Evolutionary conservation across 2,113 vertebrate genomes (phyloP).

Genomic region (Limnothrissa miodon): DNA sequence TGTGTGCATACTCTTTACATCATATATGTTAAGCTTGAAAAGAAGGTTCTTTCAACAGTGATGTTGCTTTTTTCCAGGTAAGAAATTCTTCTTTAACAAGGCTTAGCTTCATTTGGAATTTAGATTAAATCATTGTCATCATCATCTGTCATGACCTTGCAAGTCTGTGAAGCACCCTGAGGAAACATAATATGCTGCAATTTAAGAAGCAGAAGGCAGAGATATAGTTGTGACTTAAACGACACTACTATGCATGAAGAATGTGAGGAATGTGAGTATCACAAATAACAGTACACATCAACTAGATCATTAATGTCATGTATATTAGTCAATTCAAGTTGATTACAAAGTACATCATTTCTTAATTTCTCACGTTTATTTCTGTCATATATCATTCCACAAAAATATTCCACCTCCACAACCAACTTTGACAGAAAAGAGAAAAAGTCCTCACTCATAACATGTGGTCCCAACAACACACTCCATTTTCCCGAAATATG

Average conservation of each 20-base stretch:
- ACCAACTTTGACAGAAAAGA: neutral
- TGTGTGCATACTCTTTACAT: neutral
- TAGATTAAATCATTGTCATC: neutral
- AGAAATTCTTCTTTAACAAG: neutral
- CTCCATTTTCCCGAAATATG: neutral
- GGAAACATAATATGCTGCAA: neutral
- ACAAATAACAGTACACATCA: neutral
- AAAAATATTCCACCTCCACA: neutral
- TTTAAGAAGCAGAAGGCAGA: neutral
- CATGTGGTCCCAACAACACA: neutral
- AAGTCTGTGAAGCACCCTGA: neutral
- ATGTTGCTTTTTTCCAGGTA: neutral
- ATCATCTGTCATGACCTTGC: neutral
- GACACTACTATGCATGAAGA: neutral
- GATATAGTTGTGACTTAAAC: neutral
- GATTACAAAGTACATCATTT: neutral
- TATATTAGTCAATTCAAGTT: neutral
- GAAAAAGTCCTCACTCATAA: neutral
- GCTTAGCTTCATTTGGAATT: neutral
- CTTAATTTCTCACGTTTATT: constrained; percentile 9
- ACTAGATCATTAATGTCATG: neutral
- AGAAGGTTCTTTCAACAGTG: neutral
- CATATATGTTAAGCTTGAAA: neutral
- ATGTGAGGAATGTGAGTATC: neutral
- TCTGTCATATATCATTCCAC: neutral